These are phyloP conservation scores for Ricordea florida DNA, from an alignment of 92 coral and sea anemone genomes.

Conservation along the genomic window DNA sequence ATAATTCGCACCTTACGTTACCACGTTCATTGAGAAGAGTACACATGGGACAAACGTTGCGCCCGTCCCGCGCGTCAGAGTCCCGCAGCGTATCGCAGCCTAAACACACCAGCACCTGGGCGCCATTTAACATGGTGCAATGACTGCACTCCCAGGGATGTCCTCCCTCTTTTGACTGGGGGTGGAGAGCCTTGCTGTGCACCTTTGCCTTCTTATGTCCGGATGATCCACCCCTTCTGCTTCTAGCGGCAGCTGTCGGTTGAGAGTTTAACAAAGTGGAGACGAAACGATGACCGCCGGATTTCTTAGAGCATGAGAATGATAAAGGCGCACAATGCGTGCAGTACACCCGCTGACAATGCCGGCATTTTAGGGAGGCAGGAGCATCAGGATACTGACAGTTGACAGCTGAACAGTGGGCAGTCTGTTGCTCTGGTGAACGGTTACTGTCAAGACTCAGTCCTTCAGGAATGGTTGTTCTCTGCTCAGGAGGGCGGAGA, in stretches of 20 bases:
- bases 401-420: constrained; percentile 60
- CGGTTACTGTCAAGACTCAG: constrained; percentile 8
- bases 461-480: background rate
- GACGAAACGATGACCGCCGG: constrained; percentile 58
- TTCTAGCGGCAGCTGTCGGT: background rate
- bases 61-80: constrained; percentile 51
- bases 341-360: constrained; percentile 67
- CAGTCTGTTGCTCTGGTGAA: background rate
- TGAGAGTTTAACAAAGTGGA: background rate
- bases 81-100: constrained; percentile 80
- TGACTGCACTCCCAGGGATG: constrained; percentile 74
- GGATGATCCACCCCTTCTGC: background rate
- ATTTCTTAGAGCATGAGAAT: constrained; percentile 43
- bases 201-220: background rate
- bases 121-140: constrained; percentile 83
- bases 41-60: constrained; percentile 90
- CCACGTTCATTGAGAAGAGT: constrained; percentile 90
- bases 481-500: background rate
- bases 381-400: constrained; percentile 59
- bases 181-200: background rate
- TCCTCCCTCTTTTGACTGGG: background rate
- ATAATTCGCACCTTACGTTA: constrained; percentile 79
- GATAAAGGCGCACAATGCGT: constrained; percentile 55
- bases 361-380: constrained; percentile 52
- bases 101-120: constrained; percentile 79